Percentiles rank a stretch among this genome's conserved stretches.
phyloP scores from a whole-genome alignment of 2,113 vertebrate genomes.

The Phalacrocorax carbo region DNA sequence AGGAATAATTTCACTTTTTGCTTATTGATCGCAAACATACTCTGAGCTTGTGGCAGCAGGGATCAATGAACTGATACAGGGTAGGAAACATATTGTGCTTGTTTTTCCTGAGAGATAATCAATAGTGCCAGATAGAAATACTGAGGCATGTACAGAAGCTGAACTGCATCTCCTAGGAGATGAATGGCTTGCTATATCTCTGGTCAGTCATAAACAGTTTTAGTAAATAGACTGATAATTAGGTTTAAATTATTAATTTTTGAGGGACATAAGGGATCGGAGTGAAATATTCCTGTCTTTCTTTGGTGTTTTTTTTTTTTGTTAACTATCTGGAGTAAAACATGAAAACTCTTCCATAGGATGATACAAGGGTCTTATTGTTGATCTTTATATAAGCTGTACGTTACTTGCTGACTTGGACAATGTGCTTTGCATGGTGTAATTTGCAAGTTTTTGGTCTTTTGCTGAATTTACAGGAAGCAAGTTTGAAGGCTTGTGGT shows the following conservation, averaged over 20 bases:
- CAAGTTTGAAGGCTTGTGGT: neutral
- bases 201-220: neutral
- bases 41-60: neutral
- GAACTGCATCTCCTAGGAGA: neutral
- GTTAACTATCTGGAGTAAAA: neutral
- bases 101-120: neutral
- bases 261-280: neutral
- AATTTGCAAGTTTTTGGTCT: neutral
- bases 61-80: neutral
- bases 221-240: neutral
- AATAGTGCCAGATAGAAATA: neutral
- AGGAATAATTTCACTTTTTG: neutral
- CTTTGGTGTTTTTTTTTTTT: neutral
- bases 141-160: neutral
- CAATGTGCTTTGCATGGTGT: neutral
- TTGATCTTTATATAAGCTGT: neutral
- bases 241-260: neutral
- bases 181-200: neutral
- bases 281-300: neutral
- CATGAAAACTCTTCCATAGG: neutral
- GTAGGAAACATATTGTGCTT: neutral
- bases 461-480: neutral
- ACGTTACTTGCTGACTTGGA: neutral
- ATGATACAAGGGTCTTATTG: neutral
- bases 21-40: neutral